phyloP scores from a whole-genome alignment of 2,113 vertebrate genomes.

The Myocastor coypus region DNA sequence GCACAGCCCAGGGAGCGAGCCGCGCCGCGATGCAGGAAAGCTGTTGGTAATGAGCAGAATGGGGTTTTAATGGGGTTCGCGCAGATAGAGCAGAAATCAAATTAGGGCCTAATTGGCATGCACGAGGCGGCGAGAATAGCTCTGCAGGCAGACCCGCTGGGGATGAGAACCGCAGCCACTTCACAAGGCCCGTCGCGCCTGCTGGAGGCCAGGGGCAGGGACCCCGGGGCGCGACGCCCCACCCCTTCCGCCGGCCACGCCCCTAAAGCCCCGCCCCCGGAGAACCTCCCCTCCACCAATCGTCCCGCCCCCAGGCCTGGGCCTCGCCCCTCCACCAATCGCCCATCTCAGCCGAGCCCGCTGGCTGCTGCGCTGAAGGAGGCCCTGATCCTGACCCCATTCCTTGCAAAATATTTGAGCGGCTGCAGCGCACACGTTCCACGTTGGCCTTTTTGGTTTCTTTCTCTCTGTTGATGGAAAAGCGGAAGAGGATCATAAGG shows the following conservation, averaged over 20 bases:
- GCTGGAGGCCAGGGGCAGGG: rapidly evolving
- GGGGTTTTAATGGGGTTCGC: slow-evolving; percentile 82
- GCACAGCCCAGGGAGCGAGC: slow-evolving; percentile 26
- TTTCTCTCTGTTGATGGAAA: neutral
- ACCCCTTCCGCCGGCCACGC: neutral
- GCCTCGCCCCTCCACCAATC: neutral
- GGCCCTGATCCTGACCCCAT: neutral
- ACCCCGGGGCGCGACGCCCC: neutral
- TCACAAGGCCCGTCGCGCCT: neutral
- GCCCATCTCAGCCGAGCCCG: neutral
- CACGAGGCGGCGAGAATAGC: slow-evolving; percentile 32
- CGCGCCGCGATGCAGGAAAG: slow-evolving; percentile 65
- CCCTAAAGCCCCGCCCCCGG: neutral
- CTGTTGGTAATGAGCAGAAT: slow-evolving; percentile 80
- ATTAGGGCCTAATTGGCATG: slow-evolving; percentile 79
- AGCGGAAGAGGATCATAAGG: neutral
- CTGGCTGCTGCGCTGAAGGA: too few species aligned
- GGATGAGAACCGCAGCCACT: slow-evolving; percentile 48
- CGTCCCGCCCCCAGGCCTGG: neutral
- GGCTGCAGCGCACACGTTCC: neutral
- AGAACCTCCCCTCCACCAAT: neutral
- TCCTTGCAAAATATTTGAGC: neutral
- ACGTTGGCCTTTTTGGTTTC: neutral
- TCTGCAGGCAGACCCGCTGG: neutral
- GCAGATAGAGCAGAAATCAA: slow-evolving; percentile 78